These are phyloP conservation scores for Eugnorisma glareosa DNA, from an alignment of 2,888 invertebrate species.

Conservation along the genomic window DNA sequence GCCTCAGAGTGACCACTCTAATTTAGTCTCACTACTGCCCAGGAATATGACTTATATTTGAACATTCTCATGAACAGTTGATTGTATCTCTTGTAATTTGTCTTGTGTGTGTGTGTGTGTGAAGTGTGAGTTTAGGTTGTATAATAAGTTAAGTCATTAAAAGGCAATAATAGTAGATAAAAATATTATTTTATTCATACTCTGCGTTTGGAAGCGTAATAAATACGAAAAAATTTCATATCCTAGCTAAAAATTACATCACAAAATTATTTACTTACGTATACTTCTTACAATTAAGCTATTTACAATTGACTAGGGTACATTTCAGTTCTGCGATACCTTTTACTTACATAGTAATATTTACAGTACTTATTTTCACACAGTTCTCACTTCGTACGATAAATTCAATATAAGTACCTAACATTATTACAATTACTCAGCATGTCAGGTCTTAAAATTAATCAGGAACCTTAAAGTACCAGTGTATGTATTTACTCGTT, in stretches of 20 bases:
- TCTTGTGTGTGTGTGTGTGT: slow-evolving; percentile 30
- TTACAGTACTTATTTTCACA: slow-evolving; percentile 77
- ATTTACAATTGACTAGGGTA: slow-evolving; percentile 91
- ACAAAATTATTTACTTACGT: slow-evolving; percentile 88
- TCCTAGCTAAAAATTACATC: slow-evolving; percentile 89
- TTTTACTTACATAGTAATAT: slow-evolving; percentile 77
- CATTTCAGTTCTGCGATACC: slow-evolving; percentile 89
- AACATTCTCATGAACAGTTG: background rate
- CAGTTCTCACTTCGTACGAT: slow-evolving; percentile 76
- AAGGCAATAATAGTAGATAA: slow-evolving; percentile 84
- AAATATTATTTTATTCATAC: slow-evolving; percentile 90
- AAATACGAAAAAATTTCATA: slow-evolving; percentile 88
- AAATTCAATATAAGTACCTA: slow-evolving; percentile 85
- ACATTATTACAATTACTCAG: slow-evolving; percentile 86
- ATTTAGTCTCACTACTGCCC: slow-evolving; percentile 10
- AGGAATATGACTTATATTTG: slow-evolving; percentile 39
- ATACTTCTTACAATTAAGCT: slow-evolving; percentile 78
- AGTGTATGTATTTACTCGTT: slow-evolving; percentile 66
- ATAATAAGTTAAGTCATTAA: slow-evolving; percentile 66
- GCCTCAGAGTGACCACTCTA: slow-evolving; percentile 2
- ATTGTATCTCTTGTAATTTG: slow-evolving; percentile 43
- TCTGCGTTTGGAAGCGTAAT: slow-evolving; percentile 90
- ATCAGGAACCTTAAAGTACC: slow-evolving; percentile 85
- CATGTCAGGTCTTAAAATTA: slow-evolving; percentile 75
- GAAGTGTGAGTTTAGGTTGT: slow-evolving; percentile 30